These are phyloP conservation scores for Spea multiplicata DNA, from an alignment of 2,113 vertebrate genomes.

Conservation along the genomic window DNA sequence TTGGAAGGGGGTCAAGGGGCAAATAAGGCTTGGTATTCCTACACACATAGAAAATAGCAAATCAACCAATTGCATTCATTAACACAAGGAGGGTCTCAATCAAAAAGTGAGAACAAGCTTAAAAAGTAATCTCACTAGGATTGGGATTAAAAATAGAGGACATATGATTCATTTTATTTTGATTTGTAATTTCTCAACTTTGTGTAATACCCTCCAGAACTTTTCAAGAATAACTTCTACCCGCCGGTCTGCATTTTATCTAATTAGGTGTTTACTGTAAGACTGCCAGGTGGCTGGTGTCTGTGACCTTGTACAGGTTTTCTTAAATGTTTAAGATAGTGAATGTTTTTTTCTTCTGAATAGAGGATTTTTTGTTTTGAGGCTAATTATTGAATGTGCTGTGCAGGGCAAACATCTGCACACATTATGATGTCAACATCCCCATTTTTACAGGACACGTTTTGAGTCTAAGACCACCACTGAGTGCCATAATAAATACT, in stretches of 20 bases:
- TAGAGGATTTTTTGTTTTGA: constrained; percentile 46
- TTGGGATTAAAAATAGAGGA: neutral
- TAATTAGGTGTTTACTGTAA: constrained; percentile 32
- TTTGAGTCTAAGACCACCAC: constrained; percentile 42
- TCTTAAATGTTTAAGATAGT: constrained; percentile 29
- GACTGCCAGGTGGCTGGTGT: constrained; percentile 36
- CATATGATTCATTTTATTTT: neutral
- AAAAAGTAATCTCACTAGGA: neutral
- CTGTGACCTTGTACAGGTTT: constrained; percentile 36
- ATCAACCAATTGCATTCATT: neutral
- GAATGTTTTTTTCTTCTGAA: constrained; percentile 38
- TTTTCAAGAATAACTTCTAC: constrained; percentile 3
- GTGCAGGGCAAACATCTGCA: constrained; percentile 42
- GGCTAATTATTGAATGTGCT: constrained; percentile 43
- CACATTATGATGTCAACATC: constrained; percentile 45
- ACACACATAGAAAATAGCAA: neutral
- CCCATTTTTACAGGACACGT: constrained; percentile 44
- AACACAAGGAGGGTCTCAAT: neutral
- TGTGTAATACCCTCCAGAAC: neutral
- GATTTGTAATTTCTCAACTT: neutral
- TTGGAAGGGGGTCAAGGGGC: too few relatives aligned
- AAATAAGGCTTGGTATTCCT: neutral
- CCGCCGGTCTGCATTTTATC: neutral
- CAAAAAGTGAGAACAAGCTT: neutral
- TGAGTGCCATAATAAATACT: constrained; percentile 41